Evolutionary conservation across 2,113 vertebrate genomes (phyloP), one percentile per base, ranked within the genome.

Genomic region (Redunca redunca): DNA sequence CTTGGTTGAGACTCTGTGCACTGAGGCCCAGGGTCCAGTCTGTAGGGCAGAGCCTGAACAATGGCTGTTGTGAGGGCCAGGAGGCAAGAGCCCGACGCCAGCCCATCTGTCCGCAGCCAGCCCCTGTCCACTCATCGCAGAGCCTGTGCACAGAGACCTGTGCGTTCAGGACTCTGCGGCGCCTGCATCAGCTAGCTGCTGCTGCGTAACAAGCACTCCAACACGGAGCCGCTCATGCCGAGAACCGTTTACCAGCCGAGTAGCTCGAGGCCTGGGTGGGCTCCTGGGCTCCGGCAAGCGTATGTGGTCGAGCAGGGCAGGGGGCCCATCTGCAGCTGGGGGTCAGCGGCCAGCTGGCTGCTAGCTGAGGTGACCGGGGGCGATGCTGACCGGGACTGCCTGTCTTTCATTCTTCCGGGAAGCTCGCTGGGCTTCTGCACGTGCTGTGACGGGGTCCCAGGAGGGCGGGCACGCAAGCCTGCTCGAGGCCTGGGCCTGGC

Each of bases 381-480:
- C 12, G 8, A 15, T 36, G 67, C 25, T 43, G 8, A n/a, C n/a
- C 17, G 1, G 64, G n/a, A 1, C 21, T 55, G 3, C 1, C 0
- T 30, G 23, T 57, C 30, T 64, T 11, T 55, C 30, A 5, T 19
- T 89, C 50, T 28, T 81, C 6, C 5, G 1, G 74, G 46, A 80
- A 25, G 57, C 58, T 48, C 1, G 9, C 33, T 40, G 94, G 17
- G 40, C 33, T 33, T 87, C 48, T 64, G 40, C 46, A 36, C 16
- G 0, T 25, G 28, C 57, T 25, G 28, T 33, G 7, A 6, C 25
- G 16, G 30, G n/a, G 46, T 30, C 82, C 28, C 11, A 23, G 36
- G 60, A 25, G 13, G 7, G 15, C 30, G 53, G 21, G 86, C 48
- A 33, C 13, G 25, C 9, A 13, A 14, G 4, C n/a, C 11, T 2